Evolutionary conservation across 2,113 vertebrate genomes (phyloP), one percentile per base, ranked within the genome.

Genomic region (Stigmatopora nigra): DNA sequence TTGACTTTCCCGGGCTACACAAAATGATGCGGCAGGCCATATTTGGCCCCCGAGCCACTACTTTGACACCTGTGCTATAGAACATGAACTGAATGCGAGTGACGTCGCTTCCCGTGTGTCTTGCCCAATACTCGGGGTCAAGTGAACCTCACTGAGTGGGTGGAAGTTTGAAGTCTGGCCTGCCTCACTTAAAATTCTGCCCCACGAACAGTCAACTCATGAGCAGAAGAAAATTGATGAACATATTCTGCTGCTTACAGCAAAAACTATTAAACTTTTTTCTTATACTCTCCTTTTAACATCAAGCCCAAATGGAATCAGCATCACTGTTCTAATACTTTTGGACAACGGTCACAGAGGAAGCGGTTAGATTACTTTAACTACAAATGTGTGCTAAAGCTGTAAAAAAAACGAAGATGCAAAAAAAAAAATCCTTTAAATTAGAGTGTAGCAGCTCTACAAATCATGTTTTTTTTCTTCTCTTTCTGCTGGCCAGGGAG

Each of bases 401-500:
- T 16, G 7, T 15, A 31, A 22, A 6, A 31, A 22, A 6, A 31
- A 31, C 7, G 2, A 10, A 45, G 13, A 61, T 7, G 5, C 12
- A 14, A 44, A 45, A 19, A 14, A 11, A 45, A 82, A 66, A 80
- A 74, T 69, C 67, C 64, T 35, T 72, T 78, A 81, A 79, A 80
- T 79, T 74, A 73, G 64, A 71, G 47, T 57, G 62, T 10, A 69
- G 67, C 71, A 67, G 71, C 64, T 55, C 64, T 64, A 72, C 65
- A 81, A 80, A 78, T 78, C 79, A 79, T 70, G 69, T 63, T 65
- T 71, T 38, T 52, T 52, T 52, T 12, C 11, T 31, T 3, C 13
- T 25, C 25, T 70, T 58, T 61, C 77, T 78, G 78, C 77, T 80
- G 68, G 78, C 73, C 71, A n/a, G 75, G 73, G 78, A 82, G 63